phyloP scores from a whole-genome alignment of 2,113 vertebrate species.

The Alethe diademata region DNA sequence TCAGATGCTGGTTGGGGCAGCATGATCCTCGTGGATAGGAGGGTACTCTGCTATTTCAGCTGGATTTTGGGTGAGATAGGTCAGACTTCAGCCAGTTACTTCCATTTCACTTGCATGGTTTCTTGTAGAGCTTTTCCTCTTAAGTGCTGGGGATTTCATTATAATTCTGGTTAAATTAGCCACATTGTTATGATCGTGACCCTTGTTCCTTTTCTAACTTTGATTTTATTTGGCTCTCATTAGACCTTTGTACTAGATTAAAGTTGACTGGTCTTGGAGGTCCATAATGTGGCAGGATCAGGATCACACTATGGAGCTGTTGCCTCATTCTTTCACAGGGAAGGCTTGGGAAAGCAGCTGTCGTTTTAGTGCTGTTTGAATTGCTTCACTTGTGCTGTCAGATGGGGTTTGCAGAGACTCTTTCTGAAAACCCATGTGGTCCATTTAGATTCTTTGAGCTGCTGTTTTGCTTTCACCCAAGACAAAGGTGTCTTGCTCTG shows the following conservation, averaged over 20 bases:
- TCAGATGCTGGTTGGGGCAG: neutral
- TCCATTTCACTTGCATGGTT: neutral
- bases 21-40: neutral
- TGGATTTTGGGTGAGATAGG: neutral
- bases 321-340: neutral
- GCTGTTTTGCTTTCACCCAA: neutral
- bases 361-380: neutral
- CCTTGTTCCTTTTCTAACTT: neutral
- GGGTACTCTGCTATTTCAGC: neutral
- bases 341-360: neutral
- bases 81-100: neutral
- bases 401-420: neutral
- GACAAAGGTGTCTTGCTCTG: neutral
- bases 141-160: neutral
- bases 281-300: rapidly evolving
- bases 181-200: neutral
- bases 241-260: neutral
- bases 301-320: neutral
- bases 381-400: neutral
- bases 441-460: neutral
- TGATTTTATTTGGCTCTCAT: neutral
- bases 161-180: neutral
- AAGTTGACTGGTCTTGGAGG: neutral
- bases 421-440: neutral
- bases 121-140: neutral